Conservation (phyloP, 2,113 vertebrate genomes). For the Oncorhynchus nerka region DNA sequence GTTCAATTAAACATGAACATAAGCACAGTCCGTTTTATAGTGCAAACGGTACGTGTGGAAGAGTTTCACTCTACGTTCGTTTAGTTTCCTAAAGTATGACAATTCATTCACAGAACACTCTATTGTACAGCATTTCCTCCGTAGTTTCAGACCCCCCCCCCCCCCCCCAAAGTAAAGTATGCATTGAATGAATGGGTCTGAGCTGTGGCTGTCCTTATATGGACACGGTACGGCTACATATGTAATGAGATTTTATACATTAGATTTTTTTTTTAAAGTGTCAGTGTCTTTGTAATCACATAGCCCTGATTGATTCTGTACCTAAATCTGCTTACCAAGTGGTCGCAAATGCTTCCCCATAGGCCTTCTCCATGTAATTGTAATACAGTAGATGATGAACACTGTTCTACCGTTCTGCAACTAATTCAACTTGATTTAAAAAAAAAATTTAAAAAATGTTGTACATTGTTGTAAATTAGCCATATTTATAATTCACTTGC, state of each 20-base stretch:
- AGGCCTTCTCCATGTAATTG: too few species aligned
- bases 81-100: background rate
- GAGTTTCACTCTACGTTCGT: background rate
- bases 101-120: too few species aligned
- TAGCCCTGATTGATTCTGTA: background rate
- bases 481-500: slow-evolving; percentile 56
- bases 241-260: too few species aligned
- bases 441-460: background rate
- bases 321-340: slow-evolving; percentile 1
- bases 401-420: background rate
- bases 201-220: too few species aligned
- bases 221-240: too few species aligned
- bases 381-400: background rate
- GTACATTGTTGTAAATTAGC: slow-evolving; percentile 56
- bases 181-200: too few species aligned
- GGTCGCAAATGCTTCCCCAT: background rate
- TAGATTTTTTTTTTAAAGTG: too few species aligned
- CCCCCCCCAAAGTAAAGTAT: too few species aligned
- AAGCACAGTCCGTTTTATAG: background rate
- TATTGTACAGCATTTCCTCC: too few species aligned
- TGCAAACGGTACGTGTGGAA: background rate
- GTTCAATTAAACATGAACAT: background rate
- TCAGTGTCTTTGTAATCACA: slow-evolving; percentile 20
- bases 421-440: slow-evolving; percentile 24
- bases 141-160: too few species aligned